A percentile compares a stretch with the other conserved stretches of the same genome.
Conservation (phyloP, 2,113 vertebrate genomes). For the Micronisus gabar region DNA sequence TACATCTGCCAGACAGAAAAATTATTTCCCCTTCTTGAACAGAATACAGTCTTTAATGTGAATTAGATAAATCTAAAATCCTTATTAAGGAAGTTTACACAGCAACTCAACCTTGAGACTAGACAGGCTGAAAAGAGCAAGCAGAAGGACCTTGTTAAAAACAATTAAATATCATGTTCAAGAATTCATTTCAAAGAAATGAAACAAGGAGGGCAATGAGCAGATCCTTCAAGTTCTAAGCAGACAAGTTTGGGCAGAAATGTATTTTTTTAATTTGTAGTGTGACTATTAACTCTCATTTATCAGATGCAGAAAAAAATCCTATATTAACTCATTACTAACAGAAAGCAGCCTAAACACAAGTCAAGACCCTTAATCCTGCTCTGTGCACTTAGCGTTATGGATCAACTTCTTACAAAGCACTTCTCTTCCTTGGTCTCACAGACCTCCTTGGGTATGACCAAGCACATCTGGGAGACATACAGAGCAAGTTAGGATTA, state of each 20-base stretch:
- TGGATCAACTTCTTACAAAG: neutral
- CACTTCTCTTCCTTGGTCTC: neutral
- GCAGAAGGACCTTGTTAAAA: neutral
- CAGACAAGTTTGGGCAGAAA: neutral
- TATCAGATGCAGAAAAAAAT: neutral
- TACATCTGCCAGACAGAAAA: neutral
- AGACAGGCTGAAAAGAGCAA: neutral
- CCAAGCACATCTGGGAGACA: neutral
- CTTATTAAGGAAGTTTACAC: neutral
- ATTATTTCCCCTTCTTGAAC: neutral
- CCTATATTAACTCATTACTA: neutral
- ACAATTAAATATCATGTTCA: neutral
- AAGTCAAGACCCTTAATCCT: neutral
- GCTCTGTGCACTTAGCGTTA: neutral
- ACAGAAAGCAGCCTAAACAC: neutral
- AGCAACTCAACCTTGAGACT: neutral
- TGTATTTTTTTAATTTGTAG: neutral
- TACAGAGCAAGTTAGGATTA: neutral
- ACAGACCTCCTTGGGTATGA: neutral
- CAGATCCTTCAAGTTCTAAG: neutral
- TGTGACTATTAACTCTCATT: neutral
- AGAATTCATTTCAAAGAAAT: neutral
- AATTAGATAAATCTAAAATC: neutral
- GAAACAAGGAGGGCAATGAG: neutral
- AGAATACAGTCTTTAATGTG: neutral